Evolutionary conservation across 2,113 vertebrate genomes (phyloP).

Genomic region (Natator depressus): DNA sequence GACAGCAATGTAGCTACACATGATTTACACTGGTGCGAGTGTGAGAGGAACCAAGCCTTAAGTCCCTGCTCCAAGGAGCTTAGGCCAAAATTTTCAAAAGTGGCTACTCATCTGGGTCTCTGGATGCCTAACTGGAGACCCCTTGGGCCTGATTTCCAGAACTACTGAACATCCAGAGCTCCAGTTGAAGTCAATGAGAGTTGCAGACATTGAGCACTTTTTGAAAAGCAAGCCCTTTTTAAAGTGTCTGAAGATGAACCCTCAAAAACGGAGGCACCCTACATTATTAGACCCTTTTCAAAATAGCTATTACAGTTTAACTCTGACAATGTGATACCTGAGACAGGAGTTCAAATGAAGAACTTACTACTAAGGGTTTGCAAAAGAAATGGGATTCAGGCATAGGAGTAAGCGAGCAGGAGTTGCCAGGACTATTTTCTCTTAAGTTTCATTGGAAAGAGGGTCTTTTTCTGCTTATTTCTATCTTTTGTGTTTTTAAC

Average conservation of each 20-base stretch:
- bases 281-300: neutral
- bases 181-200: neutral
- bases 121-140: neutral
- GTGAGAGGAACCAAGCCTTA: neutral
- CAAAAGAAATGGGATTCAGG: neutral
- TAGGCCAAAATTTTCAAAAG: neutral
- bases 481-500: neutral
- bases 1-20: neutral
- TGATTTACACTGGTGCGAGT: neutral
- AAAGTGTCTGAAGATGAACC: rapidly evolving
- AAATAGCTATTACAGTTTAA: neutral
- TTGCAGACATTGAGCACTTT: rapidly evolving
- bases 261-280: neutral
- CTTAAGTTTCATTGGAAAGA: neutral
- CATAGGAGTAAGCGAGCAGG: too few species aligned
- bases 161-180: neutral
- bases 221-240: neutral
- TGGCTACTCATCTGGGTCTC: neutral
- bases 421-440: neutral
- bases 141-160: neutral
- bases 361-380: rapidly evolving
- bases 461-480: neutral
- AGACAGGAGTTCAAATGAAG: neutral
- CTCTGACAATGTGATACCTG: rapidly evolving
- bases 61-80: neutral